A percentile compares a stretch with the other conserved stretches of the same genome.
Conservation (phyloP, 2,797 vertebrate species). For the Sebastes vulpes region DNA sequence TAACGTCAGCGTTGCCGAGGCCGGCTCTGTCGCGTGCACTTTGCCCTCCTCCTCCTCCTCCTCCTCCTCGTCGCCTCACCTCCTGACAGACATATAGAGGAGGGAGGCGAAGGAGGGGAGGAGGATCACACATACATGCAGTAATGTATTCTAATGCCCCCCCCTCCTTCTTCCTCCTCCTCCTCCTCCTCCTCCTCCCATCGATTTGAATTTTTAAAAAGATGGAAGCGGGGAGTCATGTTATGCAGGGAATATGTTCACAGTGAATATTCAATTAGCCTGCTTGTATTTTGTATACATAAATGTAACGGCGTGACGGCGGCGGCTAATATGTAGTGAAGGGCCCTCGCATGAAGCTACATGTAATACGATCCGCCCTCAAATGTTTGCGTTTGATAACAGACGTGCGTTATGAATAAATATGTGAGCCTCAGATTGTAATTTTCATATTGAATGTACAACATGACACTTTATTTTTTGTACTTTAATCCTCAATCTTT, state of each 20-base stretch:
- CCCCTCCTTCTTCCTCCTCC: slow-evolving; percentile 60
- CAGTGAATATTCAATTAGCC: slow-evolving; percentile 81
- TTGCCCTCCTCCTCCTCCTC: slow-evolving; percentile 58
- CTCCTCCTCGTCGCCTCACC: slow-evolving; percentile 42
- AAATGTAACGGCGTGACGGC: slow-evolving; percentile 25
- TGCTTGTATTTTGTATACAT: slow-evolving; percentile 61
- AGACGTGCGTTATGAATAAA: slow-evolving; percentile 63
- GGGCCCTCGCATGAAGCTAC: slow-evolving; percentile 27
- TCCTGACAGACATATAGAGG: slow-evolving; percentile 73
- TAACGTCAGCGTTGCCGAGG: slow-evolving; percentile 85
- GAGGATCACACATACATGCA: slow-evolving; percentile 49
- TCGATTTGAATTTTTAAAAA: slow-evolving; percentile 81
- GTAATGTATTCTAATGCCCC: slow-evolving; percentile 84
- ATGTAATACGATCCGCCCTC: slow-evolving; percentile 30
- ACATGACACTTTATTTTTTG: not conserved
- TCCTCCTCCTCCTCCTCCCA: slow-evolving; percentile 67
- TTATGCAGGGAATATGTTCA: slow-evolving; percentile 81
- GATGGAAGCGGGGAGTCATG: slow-evolving; percentile 61
- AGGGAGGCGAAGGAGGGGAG: not conserved
- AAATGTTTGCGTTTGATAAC: slow-evolving; percentile 50
- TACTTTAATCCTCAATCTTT: not conserved
- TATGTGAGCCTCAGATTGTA: slow-evolving; percentile 27
- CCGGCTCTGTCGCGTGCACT: slow-evolving; percentile 70
- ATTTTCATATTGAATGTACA: not conserved
- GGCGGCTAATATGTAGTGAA: slow-evolving; percentile 67